Evolutionary conservation across 2,888 invertebrate species (phyloP).

Genomic region (Lepas anatifera): DNA sequence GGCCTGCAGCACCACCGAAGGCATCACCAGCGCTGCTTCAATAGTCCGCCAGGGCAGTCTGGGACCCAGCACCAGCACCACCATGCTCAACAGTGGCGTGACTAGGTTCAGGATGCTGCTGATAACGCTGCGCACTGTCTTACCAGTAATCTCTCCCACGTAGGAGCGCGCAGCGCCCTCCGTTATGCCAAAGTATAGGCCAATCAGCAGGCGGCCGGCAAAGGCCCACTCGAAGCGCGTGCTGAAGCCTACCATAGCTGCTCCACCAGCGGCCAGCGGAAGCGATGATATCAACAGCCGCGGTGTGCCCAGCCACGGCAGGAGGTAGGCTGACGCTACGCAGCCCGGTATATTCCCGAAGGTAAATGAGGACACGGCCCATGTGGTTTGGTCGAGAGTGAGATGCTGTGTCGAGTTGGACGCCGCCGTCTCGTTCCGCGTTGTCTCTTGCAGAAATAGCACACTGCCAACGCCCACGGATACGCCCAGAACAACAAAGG

Average conservation of each 20-base stretch:
- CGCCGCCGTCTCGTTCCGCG: neutral
- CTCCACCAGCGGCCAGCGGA: neutral
- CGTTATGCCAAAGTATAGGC: neutral
- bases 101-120: neutral
- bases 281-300: neutral
- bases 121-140: neutral
- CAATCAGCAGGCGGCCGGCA: slow-evolving; percentile 1
- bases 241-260: neutral
- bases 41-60: neutral
- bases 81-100: neutral
- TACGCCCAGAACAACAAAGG: neutral
- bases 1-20: neutral
- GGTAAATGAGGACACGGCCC: neutral
- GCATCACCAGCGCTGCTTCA: neutral
- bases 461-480: neutral
- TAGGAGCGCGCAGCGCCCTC: slow-evolving; percentile 4
- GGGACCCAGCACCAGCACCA: neutral
- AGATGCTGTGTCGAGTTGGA: neutral
- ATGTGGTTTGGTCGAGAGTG: neutral
- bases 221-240: neutral
- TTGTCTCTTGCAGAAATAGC: neutral
- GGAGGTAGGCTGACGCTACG: neutral
- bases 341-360: neutral
- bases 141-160: neutral
- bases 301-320: neutral